Evolutionary conservation across 2,797 vertebrate genomes (phyloP), one percentile per base, ranked within the genome.

Genomic region (Melanotaenia boesemani): DNA sequence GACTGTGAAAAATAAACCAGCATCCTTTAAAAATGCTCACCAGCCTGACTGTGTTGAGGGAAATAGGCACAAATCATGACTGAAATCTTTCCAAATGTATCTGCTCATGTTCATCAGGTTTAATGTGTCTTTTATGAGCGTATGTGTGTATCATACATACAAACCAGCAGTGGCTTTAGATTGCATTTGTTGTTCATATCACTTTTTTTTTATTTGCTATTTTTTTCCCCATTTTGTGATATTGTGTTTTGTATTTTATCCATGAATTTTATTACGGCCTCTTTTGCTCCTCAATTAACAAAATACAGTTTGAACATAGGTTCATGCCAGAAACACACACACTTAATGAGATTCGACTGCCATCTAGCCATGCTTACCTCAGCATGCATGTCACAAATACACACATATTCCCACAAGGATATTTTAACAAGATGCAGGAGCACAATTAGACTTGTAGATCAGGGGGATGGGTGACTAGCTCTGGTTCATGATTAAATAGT

Each of bases 401-500:
- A 72, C 28, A 28, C 34, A 26, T 20, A 34, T 20, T 50, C 70
- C 70, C 24, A 18, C 26, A 28, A 57, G 68, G 61, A 73, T 48
- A 64, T 34, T 61, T 36, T 81, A 76, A 79, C 81, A 74, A 76
- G 65, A 81, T 60, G 41, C 72, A 72, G 77, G 64, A 73, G 16
- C 58, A 70, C 69, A 48, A 67, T 85, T 72, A 83, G 76, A 74
- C 74, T 69, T 82, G 71, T 63, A 88, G 73, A 87, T 83, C 57
- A 77, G 64, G 52, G 16, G 60, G 65, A 50, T 20, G 62, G 76
- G 73, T 79, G 74, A 73, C 70, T 73, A 50, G 34, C 70, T 66
- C 74, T 64, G 61, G 39, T 76, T 79, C 56, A 5, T 72, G 46
- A 78, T 78, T 69, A 34, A 72, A 82, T 55, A 50, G 68, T 30